Conservation (phyloP, 1,140 invertebrate genomes). For the Drosophila miranda region DNA sequence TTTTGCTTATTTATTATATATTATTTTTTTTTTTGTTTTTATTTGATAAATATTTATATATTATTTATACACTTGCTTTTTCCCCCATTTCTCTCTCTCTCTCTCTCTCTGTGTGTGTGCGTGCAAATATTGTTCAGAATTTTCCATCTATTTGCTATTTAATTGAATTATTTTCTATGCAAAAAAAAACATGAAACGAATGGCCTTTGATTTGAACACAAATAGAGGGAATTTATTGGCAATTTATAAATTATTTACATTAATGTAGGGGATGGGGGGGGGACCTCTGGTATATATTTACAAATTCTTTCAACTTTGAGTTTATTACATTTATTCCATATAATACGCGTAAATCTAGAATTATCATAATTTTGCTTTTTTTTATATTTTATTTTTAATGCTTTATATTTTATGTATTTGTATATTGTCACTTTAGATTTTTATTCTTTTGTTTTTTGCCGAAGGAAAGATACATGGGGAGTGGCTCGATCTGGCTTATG, state of each 20-base stretch:
- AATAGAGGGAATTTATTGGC: conserved; percentile 3
- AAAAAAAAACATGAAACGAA: conserved; percentile 53
- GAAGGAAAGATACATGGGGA: conserved; percentile 14
- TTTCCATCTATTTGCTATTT: conserved; percentile 45
- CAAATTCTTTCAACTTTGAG: conserved; percentile 47
- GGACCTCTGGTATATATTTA: conserved; percentile 16
- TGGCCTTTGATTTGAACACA: conserved; percentile 38
- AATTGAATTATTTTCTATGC: conserved; percentile 54
- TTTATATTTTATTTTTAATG: conserved; percentile 10
- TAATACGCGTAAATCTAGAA: conserved; percentile 1
- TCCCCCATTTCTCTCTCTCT: conserved; percentile 3
- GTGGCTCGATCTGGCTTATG: conserved; percentile 23
- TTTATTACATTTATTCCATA: conserved; percentile 7
- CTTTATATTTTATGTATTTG: conserved; percentile 19
- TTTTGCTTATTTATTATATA: conserved; percentile 60
- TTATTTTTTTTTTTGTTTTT: conserved; percentile 18
- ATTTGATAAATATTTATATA: conserved; percentile 27
- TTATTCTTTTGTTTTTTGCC: conserved; percentile 8
- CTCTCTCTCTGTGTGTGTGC: conserved; percentile 21
- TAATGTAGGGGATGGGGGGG: background rate
- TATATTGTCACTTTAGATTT: conserved; percentile 41
- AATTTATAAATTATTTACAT: conserved; percentile 41
- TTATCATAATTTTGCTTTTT: conserved; percentile 30
- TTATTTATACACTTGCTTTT: conserved; percentile 31
- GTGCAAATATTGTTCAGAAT: conserved; percentile 51